These are phyloP conservation scores for Falco punctatus DNA, from an alignment of 2,113 vertebrate species.

Conservation along the genomic window DNA sequence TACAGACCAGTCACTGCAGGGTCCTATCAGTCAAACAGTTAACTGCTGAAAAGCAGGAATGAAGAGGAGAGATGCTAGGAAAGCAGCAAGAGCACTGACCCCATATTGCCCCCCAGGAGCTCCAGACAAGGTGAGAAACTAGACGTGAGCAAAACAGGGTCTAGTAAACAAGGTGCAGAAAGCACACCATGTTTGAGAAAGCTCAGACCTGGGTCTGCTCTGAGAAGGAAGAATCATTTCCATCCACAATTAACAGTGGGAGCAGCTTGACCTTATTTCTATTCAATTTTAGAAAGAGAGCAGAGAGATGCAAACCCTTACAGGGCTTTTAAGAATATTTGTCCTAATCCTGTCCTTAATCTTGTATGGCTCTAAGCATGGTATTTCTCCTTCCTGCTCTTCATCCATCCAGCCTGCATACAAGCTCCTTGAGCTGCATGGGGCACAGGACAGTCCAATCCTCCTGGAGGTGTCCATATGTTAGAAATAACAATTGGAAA, in stretches of 20 bases:
- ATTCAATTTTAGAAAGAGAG: not conserved
- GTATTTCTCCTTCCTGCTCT: not conserved
- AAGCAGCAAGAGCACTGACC: not conserved
- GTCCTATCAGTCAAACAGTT: not conserved
- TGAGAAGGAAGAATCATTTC: not conserved
- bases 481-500: not conserved
- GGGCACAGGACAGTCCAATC: not conserved
- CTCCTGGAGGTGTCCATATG: not conserved
- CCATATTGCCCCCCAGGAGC: rapidly evolving
- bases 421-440: not conserved
- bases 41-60: not conserved
- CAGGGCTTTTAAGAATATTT: not conserved
- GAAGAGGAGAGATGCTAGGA: not conserved
- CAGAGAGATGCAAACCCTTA: not conserved
- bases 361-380: not conserved
- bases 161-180: not conserved
- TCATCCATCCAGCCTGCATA: not conserved
- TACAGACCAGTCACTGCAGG: not conserved
- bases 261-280: not conserved
- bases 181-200: not conserved
- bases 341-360: not conserved
- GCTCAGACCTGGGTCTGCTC: not conserved
- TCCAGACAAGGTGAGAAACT: not conserved
- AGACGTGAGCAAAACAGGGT: not conserved
- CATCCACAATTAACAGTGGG: not conserved